phyloP scores from a whole-genome alignment of 2,797 vertebrate genomes.

The Otolemur crassicaudatus region DNA sequence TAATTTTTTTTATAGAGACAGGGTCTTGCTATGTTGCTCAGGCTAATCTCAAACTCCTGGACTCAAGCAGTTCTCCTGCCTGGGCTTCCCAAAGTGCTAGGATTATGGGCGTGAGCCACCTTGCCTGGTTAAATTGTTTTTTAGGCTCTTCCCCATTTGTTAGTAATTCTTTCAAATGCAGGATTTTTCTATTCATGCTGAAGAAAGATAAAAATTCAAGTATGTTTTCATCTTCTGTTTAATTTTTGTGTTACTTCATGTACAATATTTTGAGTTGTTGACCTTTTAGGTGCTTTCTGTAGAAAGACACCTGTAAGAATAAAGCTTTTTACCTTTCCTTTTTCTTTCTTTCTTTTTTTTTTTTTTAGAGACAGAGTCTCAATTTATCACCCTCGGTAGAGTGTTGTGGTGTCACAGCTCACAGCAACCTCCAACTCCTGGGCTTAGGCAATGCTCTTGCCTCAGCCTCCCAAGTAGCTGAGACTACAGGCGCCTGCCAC shows the following conservation, averaged over 20 bases:
- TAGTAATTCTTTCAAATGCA: slow-evolving; percentile 32
- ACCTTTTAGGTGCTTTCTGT: slow-evolving; percentile 34
- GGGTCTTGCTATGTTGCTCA: not conserved
- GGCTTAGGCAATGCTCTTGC: too few relatives aligned
- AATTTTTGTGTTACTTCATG: slow-evolving; percentile 41
- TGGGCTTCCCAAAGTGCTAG: not conserved
- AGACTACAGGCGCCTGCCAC: too few relatives aligned
- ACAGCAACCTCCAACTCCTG: too few relatives aligned
- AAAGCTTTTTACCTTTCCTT: not conserved
- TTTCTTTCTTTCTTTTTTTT: too few relatives aligned
- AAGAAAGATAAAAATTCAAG: slow-evolving; percentile 44
- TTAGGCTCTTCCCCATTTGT: slow-evolving; percentile 1
- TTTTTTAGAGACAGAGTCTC: too few relatives aligned
- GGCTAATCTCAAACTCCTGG: not conserved
- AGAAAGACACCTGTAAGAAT: not conserved
- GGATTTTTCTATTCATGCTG: slow-evolving; percentile 39
- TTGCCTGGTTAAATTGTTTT: not conserved
- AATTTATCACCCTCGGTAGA: too few relatives aligned
- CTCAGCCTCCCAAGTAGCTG: too few relatives aligned
- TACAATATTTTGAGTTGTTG: slow-evolving; percentile 39
- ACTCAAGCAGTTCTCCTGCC: not conserved
- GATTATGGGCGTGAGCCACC: not conserved
- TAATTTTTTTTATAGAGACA: too few relatives aligned
- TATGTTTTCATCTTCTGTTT: slow-evolving; percentile 45
- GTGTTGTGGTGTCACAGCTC: too few relatives aligned